Conservation (phyloP, 2,113 vertebrate species). For the Chaetodon trifascialis region DNA sequence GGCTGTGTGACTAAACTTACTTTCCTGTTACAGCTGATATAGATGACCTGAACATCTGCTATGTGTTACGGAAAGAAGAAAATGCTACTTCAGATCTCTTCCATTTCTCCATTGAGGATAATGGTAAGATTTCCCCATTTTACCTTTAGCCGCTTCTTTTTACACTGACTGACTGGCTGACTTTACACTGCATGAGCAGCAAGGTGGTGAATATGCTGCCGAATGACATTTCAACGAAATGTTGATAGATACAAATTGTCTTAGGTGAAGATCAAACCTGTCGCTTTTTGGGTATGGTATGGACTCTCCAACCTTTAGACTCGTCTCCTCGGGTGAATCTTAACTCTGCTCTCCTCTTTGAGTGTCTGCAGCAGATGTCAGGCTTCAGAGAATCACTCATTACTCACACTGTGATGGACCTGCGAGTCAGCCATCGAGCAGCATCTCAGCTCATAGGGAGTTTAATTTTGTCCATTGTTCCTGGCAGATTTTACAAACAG, state of each 20-base stretch:
- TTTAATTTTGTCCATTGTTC: slow-evolving; percentile 38
- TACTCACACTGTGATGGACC: slow-evolving; percentile 16
- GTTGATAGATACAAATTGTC: slow-evolving; percentile 15
- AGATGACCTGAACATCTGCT: slow-evolving; percentile 93
- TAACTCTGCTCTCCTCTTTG: not conserved
- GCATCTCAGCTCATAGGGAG: not conserved
- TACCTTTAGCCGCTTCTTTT: not conserved
- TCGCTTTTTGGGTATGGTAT: not conserved
- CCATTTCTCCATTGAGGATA: slow-evolving; percentile 90
- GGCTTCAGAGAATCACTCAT: slow-evolving; percentile 3
- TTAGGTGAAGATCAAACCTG: slow-evolving; percentile 27
- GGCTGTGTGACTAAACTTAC: not conserved
- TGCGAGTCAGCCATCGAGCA: slow-evolving; percentile 18
- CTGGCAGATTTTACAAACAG: slow-evolving; percentile 34
- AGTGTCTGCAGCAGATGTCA: not conserved
- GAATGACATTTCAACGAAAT: slow-evolving; percentile 43
- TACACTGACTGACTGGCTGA: no score
- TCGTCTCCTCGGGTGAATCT: not conserved
- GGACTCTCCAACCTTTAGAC: slow-evolving; percentile 18
- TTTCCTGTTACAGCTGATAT: slow-evolving; percentile 87
- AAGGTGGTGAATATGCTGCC: not conserved
- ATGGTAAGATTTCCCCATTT: slow-evolving; percentile 84
- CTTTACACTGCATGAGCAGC: not conserved
- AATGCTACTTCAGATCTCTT: slow-evolving; percentile 93
- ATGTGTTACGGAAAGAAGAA: slow-evolving; percentile 86